Evolutionary conservation across 2,797 vertebrate species (phyloP).

Genomic region (Coregonus sp.): DNA sequence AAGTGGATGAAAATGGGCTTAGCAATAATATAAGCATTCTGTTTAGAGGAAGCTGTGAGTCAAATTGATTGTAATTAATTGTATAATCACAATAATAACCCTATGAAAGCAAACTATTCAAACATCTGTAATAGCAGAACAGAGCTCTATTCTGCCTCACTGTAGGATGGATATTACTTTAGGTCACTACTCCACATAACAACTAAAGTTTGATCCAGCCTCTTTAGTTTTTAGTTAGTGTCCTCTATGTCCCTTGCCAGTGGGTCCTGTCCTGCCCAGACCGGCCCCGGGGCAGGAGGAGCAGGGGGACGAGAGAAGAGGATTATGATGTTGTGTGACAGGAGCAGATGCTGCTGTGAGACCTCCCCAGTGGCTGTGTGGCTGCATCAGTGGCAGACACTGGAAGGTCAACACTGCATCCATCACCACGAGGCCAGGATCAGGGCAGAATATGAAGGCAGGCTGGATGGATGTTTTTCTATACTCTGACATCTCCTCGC

Average conservation of each 20-base stretch:
- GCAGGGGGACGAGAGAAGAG: not conserved
- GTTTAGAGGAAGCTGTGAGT: too few relatives aligned
- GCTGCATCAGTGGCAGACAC: not conserved
- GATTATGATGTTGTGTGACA: slow-evolving; percentile 26
- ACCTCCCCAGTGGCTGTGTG: slow-evolving; percentile 16
- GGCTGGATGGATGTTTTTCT: too few relatives aligned
- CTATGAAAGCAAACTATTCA: not conserved
- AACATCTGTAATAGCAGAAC: not conserved
- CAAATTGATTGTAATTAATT: too few relatives aligned
- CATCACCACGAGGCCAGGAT: too few relatives aligned
- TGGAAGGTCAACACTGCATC: too few relatives aligned
- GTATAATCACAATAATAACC: too few relatives aligned
- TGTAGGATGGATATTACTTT: too few relatives aligned
- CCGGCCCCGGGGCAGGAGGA: not conserved
- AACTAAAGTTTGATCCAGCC: not conserved
- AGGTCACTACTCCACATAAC: too few relatives aligned
- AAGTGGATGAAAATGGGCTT: too few relatives aligned
- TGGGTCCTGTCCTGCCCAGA: not conserved
- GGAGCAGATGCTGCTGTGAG: slow-evolving; percentile 31
- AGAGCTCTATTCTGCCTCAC: not conserved
- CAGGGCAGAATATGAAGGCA: too few relatives aligned
- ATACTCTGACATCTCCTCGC: too few relatives aligned
- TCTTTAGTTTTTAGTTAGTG: not conserved
- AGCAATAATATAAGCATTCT: too few relatives aligned
- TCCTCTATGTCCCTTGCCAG: not conserved